A percentile compares a stretch with the other conserved stretches of the same genome.
Evolutionary conservation across 2,113 vertebrate genomes (phyloP).

Genomic region (Uria lomvia): DNA sequence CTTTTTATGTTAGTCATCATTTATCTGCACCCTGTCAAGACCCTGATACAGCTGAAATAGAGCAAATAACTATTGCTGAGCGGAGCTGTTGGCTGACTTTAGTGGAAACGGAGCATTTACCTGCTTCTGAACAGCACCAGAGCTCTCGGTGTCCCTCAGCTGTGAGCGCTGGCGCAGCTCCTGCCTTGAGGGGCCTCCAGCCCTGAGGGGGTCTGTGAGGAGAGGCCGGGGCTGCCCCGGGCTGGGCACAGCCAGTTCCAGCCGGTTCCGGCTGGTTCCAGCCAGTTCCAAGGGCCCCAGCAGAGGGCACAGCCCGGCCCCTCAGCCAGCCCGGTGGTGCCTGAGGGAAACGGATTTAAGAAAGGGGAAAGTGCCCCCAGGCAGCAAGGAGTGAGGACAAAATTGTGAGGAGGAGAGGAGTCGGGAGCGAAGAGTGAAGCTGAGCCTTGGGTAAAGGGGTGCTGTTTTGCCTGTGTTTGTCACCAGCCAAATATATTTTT

Average conservation of each 20-base stretch:
- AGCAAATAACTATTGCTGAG: not conserved
- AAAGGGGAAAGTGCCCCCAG: fast-evolving
- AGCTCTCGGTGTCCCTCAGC: not conserved
- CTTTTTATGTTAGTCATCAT: not conserved
- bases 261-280: not conserved
- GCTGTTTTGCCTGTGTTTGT: not conserved
- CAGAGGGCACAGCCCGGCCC: not conserved
- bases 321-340: fast-evolving
- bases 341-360: fast-evolving
- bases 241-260: not conserved
- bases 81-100: not conserved
- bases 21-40: not conserved
- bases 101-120: fast-evolving
- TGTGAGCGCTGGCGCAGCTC: not conserved
- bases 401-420: not conserved
- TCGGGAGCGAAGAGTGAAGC: fast-evolving
- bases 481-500: not conserved
- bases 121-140: not conserved
- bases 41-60: not conserved
- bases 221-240: not conserved
- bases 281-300: too few relatives aligned
- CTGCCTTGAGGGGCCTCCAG: too few relatives aligned
- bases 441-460: not conserved
- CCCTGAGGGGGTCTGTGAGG: not conserved
- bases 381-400: not conserved